Conservation (phyloP, 1,140 invertebrate genomes). For the Heliconius melpomene region DNA sequence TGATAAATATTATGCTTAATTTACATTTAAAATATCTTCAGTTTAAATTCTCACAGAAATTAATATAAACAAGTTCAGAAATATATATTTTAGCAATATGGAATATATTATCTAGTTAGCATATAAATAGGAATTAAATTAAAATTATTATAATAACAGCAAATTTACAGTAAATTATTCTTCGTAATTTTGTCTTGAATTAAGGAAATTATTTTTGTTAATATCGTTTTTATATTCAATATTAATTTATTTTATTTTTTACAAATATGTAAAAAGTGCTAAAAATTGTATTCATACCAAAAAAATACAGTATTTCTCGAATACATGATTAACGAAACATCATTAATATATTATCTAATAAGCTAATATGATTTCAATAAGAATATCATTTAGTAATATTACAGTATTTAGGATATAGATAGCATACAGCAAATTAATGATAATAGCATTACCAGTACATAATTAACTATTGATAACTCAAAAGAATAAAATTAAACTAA, state of each 20-base stretch:
- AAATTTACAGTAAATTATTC: no score
- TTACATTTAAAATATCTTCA: neutral
- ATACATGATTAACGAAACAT: neutral
- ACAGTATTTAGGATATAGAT: neutral
- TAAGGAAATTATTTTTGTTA: no score
- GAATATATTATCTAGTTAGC: neutral
- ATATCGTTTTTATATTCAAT: no score
- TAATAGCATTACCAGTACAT: neutral
- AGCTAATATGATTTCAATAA: constrained; percentile 8
- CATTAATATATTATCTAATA: neutral
- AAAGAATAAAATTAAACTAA: neutral
- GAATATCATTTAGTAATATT: neutral
- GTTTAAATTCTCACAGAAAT: neutral
- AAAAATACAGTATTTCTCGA: neutral
- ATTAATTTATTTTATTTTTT: no score
- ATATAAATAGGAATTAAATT: neutral
- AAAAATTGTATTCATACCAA: no score
- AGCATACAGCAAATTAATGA: neutral
- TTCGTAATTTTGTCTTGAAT: no score
- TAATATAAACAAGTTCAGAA: neutral
- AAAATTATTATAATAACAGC: no score
- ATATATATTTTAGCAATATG: neutral
- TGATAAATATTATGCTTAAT: neutral
- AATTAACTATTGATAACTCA: neutral
- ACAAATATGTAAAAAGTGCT: no score